Evolutionary conservation across 2,888 invertebrate genomes (phyloP).

Genomic region (Standfussiana lucernea): DNA sequence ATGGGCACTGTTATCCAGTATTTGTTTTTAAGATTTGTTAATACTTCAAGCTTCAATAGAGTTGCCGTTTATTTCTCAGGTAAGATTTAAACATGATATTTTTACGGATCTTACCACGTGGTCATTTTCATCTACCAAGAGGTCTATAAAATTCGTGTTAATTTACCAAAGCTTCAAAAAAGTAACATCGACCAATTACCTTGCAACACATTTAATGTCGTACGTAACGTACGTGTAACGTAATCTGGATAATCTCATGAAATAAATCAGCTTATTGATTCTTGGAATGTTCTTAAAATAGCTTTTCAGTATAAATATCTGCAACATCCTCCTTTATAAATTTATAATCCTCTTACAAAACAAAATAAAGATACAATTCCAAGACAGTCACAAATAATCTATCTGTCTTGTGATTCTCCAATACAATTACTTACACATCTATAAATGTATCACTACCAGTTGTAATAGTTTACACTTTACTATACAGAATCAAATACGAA

Average conservation of each 20-base stretch:
- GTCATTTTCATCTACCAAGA: background rate
- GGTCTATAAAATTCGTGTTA: background rate
- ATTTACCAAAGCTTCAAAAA: too few species aligned
- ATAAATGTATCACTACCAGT: constrained; percentile 11
- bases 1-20: background rate
- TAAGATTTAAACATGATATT: background rate
- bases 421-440: background rate
- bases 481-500: constrained; percentile 15
- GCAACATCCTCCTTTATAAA: background rate
- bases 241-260: constrained; percentile 5
- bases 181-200: too few species aligned
- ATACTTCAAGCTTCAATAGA: background rate
- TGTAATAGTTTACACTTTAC: constrained; percentile 14
- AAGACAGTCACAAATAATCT: background rate
- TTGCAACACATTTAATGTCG: background rate
- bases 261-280: constrained; percentile 2
- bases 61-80: background rate
- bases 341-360: background rate
- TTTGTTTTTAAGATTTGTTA: background rate
- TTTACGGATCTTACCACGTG: background rate
- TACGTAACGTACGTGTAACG: too few species aligned
- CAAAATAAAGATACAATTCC: constrained; percentile 12
- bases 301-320: background rate
- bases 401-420: background rate
- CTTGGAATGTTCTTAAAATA: constrained; percentile 11